These are phyloP conservation scores for Lasioglossum baleicum DNA, from an alignment of 1,140 invertebrate genomes.

Conservation along the genomic window DNA sequence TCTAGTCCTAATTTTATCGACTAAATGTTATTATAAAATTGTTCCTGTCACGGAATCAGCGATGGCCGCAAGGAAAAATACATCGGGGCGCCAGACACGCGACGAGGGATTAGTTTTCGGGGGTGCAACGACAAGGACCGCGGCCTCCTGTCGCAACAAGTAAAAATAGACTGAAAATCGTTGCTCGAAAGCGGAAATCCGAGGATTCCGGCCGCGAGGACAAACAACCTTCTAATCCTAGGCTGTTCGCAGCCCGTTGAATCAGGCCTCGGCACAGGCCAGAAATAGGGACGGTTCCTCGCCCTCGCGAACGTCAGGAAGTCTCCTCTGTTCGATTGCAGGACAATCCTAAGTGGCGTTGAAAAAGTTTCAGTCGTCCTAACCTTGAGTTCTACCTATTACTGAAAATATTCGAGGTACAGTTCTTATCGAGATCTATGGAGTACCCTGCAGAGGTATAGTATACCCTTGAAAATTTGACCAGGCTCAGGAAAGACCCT, in stretches of 20 bases:
- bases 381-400: too few relatives aligned
- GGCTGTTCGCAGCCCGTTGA: neutral
- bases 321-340: conserved; percentile 48
- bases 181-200: conserved; percentile 16
- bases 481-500: too few relatives aligned
- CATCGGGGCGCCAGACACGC: neutral
- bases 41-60: too few relatives aligned
- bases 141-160: neutral
- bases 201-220: neutral
- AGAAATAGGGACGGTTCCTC: conserved; percentile 48
- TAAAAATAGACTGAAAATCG: conserved; percentile 14
- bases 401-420: too few relatives aligned
- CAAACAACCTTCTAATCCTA: conserved; percentile 19
- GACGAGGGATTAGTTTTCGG: neutral
- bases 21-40: too few relatives aligned
- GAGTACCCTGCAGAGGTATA: too few relatives aligned
- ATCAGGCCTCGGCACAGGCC: conserved; percentile 20
- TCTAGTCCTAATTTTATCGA: too few relatives aligned
- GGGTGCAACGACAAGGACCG: neutral
- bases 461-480: too few relatives aligned
- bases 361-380: too few relatives aligned
- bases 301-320: conserved; percentile 4
- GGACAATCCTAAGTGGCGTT: conserved; percentile 22
- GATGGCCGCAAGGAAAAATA: too few relatives aligned
- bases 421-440: too few relatives aligned